Evolutionary conservation across 2,888 invertebrate genomes (phyloP), one percentile per base, ranked within the genome.

Genomic region (Plagiodera versicolora): DNA sequence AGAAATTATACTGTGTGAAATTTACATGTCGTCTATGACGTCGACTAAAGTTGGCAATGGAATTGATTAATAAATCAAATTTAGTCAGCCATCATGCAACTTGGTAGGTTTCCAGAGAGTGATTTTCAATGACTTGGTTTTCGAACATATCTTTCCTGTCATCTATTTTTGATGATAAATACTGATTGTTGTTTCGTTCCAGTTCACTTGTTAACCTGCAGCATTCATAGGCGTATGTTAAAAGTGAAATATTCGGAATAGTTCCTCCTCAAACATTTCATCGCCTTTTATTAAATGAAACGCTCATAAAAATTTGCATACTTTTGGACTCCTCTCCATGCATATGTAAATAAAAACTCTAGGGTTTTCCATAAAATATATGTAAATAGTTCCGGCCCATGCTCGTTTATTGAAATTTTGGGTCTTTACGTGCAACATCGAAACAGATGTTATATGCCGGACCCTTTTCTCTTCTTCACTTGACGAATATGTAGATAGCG

Each of bases 1-100:
- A 72, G 71, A 70, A 73, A 73, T 73, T 74, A 70, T 68, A 71
- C 74, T 73, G 70, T 67, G 65, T 66, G 67, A 68, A 70, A 72
- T 71, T 74, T 71, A 68, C 71, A 72, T 74, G 69, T 66, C 69
- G 67, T 67, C 68, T 61, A 58, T 61, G 66, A 64, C 64, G 60
- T 63, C 61, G 60, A 63, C 58, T 56, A 56, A 59, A 44, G 11
- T 32, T 11, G 32, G 54, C 61, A 56, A 56, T 57, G 56, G 63
- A 61, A 63, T 61, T 54, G 56, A 65, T 63, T 63, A 65, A 65
- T 63, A 63, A 60, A 28, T 28, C 32, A 11, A 32, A 32, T 32
- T 32, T 32, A 2, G 32, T 24, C 24, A 24, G 24, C 3, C 24
- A 6, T 24, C 24, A 24, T n/a, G n/a, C n/a, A n/a, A n/a, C n/a